A percentile compares a stretch with the other conserved stretches of the same genome.
Evolutionary conservation across 2,888 invertebrate genomes (phyloP).

Genomic region (Tromatobia lineatoria): DNA sequence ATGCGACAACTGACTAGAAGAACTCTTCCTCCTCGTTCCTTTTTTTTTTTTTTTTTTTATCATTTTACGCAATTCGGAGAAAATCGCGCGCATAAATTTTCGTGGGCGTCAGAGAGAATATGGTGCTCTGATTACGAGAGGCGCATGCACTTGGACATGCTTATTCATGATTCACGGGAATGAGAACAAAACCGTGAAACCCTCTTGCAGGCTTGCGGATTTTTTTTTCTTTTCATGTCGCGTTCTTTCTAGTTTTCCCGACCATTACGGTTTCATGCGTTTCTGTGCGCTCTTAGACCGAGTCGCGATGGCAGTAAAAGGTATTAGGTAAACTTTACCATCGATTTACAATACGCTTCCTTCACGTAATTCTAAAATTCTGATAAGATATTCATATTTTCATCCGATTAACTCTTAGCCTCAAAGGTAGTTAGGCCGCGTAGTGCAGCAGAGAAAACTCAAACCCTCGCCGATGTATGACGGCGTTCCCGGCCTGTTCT

Average conservation of each 20-base stretch:
- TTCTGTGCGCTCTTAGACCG: background rate
- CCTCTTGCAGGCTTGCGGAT: background rate
- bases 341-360: background rate
- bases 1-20: background rate
- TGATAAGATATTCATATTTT: too few species aligned
- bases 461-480: constrained; percentile 82
- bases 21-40: background rate
- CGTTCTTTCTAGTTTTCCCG: background rate
- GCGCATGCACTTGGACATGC: background rate
- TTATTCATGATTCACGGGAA: background rate
- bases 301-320: constrained; percentile 17
- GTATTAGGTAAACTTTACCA: constrained; percentile 15
- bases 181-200: background rate
- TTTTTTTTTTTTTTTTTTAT: too few species aligned
- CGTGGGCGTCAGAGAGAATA: background rate
- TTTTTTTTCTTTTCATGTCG: background rate
- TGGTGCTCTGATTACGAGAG: background rate
- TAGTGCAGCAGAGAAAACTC: constrained; percentile 82
- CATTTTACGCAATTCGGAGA: background rate
- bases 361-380: background rate
- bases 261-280: background rate
- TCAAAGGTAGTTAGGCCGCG: constrained; percentile 82
- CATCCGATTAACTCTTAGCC: constrained; percentile 19
- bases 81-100: background rate
- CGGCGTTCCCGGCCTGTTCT: constrained; percentile 78